Conservation (phyloP, 2,113 vertebrate species). For the Grus americana region DNA sequence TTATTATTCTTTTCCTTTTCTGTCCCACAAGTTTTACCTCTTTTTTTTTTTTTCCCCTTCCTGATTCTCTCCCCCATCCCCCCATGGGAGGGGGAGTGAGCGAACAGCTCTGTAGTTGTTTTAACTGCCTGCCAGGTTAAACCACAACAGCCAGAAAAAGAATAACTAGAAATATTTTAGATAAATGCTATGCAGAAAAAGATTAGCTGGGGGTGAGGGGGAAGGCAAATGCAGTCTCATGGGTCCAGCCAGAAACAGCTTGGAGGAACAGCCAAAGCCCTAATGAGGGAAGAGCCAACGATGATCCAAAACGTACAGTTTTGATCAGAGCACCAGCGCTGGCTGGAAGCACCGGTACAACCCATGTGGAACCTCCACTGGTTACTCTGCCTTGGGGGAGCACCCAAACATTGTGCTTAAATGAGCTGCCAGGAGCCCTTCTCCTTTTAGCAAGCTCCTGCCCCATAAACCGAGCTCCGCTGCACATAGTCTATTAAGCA, state of each 20-base stretch:
- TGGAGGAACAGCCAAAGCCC: background rate
- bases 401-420: background rate
- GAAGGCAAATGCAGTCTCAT: background rate
- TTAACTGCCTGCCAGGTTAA: too few species aligned
- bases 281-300: background rate
- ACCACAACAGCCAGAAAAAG: background rate
- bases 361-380: fast-evolving
- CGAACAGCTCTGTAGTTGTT: too few species aligned
- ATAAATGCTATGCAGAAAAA: background rate
- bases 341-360: background rate
- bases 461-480: constrained; percentile 14
- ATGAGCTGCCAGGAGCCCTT: background rate
- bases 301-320: fast-evolving
- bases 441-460: background rate
- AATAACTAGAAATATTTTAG: background rate
- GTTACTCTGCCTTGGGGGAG: fast-evolving
- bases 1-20: too few species aligned
- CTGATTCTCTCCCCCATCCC: too few species aligned
- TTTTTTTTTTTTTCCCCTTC: too few species aligned
- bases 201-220: background rate
- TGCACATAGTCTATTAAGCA: constrained; percentile 38
- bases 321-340: background rate
- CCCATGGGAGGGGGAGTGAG: too few species aligned
- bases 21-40: too few species aligned
- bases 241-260: background rate